Evolutionary conservation across 2,888 invertebrate species (phyloP), one percentile per base, ranked within the genome.

Genomic region (Leuctra nigra): DNA sequence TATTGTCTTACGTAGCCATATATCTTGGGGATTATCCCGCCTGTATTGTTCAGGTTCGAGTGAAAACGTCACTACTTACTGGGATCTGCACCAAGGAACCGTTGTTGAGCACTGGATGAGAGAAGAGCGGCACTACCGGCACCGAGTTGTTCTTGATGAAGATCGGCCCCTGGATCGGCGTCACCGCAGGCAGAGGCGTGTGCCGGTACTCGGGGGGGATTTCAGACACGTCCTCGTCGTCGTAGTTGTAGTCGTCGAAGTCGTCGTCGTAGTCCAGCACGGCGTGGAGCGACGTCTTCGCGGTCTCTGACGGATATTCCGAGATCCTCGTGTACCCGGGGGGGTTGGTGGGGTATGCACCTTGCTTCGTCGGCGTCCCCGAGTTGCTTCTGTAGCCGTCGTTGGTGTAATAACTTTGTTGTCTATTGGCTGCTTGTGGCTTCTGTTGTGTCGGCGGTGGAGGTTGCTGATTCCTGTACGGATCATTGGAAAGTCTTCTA

Each of bases 61-160:
- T n/a, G n/a, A n/a, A n/a, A n/a, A n/a, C n/a, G n/a, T n/a, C n/a
- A n/a, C 39, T 59, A 82, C 89, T 89, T 75, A 91, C 91, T 76
- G 91, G 91, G 77, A 91, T 91, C 77, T 91, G 91, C 65, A 91
- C 84, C 72, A 89, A 86, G 47, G 87, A 83, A 62, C 91, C 91
- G 73, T 91, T 91, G 73, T 88, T 89, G 67, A 88, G 76, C 64
- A 87, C 86, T 50, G 87, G 86, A 59, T 91, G 91, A 53, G 91
- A 87, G 64, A 89, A 91, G 44, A 91, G 76, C 20, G 91, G 91
- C 61, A 91, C 90, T 4, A 91, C 91, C 47, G 91, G 91, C 53
- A 91, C 89, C 44, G 84, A 82, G 58, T 90, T 90, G 71, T 91
- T 91, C 72, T 87, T 86, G 58, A 65, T 62, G 67, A 82, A 84